Evolutionary conservation across 2,113 vertebrate species (phyloP), one percentile per base, ranked within the genome.

Genomic region (Bufo bufo): DNA sequence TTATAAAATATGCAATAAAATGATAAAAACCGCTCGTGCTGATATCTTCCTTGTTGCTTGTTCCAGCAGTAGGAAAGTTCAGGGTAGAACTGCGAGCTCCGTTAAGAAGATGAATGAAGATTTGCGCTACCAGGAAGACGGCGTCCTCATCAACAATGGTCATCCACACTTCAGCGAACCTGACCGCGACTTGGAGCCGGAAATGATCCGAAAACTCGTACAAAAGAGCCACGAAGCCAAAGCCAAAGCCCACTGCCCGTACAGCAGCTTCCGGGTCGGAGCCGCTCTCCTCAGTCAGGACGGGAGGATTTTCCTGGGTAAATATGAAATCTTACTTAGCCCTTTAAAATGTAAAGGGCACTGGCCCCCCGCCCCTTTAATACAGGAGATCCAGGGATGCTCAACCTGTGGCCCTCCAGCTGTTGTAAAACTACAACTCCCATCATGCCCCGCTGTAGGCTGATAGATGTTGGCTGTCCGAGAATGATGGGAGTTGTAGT

Each of bases 231-330:
- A 75, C 4, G 95, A 97, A 89, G 97, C 97, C 89, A 96, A 96
- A 89, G 92, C 91, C 59, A 91, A 91, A 4, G 96, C 97, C 0
- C 97, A 99, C 90, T 98, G 97, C 82, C 98, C 97, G 3, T 98
- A 98, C 94, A 99, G 97, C 89, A 91, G 17, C 11, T 99, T 98
- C 91, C 96, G 95, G 0, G 97, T 99, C 78, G 97, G 97, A 0
- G 97, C 98, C 0, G 97, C 97, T 0, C 89, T 99, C 56, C 91
- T 99, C 89, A 97, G 97, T 0, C 12, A 88, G 59, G 90, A 94
- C 0, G 97, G 97, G 52, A 94, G 93, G 87, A 95, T 99, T 92
- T 95, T 97, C 91, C 97, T 95, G 0, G 97, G 97, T 98, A 94
- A 95, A 89, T 16, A 0, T 20, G 17, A 50, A 16, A 17, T 74